These are phyloP conservation scores for Teleogryllus occipitalis DNA, from an alignment of 1,140 invertebrate species.

Conservation along the genomic window DNA sequence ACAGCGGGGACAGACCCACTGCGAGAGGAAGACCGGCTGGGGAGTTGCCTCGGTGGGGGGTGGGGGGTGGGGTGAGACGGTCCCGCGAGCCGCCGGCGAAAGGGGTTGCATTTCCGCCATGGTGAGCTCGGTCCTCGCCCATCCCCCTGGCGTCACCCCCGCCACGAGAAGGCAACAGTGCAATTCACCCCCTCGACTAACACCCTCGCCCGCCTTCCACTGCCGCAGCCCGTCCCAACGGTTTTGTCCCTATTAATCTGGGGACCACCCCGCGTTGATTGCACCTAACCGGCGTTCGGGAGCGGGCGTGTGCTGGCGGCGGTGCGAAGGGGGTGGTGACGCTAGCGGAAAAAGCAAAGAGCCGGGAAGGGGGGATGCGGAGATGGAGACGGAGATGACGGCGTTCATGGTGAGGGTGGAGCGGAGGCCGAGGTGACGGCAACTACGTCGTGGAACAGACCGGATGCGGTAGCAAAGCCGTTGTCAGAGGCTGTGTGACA, in stretches of 20 bases:
- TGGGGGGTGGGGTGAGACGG: not conserved
- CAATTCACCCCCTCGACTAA: not conserved
- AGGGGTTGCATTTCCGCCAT: not conserved
- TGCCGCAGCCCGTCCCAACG: not conserved
- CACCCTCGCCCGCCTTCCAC: not conserved
- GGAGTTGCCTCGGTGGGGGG: not conserved
- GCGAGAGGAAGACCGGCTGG: too few species aligned
- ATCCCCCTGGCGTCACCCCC: not conserved
- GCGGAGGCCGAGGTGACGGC: too few species aligned
- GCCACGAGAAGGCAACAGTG: not conserved
- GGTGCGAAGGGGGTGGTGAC: too few species aligned
- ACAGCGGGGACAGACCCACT: too few species aligned
- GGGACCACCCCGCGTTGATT: constrained; percentile 2
- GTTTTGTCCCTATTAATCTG: constrained; percentile 4
- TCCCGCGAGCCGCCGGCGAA: not conserved
- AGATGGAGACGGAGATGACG: too few species aligned
- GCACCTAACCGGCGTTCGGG: not conserved
- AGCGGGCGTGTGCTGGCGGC: too few species aligned
- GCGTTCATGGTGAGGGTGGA: too few species aligned
- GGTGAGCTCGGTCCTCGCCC: not conserved
- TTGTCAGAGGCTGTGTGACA: too few species aligned
- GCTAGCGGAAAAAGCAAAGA: too few species aligned
- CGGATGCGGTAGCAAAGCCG: too few species aligned
- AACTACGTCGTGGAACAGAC: too few species aligned
- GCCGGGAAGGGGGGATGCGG: too few species aligned